Evolutionary conservation across 2,888 invertebrate species (phyloP).

Genomic region (Aquatica leii): DNA sequence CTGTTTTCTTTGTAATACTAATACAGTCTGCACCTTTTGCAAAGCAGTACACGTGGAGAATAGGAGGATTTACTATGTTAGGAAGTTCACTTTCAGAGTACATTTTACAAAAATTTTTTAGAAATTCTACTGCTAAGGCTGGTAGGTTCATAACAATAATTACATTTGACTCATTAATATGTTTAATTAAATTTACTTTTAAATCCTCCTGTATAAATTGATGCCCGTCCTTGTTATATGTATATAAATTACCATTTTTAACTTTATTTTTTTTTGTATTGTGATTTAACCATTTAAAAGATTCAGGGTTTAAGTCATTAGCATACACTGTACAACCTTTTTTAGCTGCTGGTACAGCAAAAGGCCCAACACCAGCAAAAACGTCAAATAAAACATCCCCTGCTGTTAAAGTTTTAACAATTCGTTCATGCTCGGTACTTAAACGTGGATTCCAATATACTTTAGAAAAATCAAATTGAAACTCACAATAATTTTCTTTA

Average conservation of each 20-base stretch:
- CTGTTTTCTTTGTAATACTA: slow-evolving; percentile 66
- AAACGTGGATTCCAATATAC: slow-evolving; percentile 99
- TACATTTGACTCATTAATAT: slow-evolving; percentile 62
- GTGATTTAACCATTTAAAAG: slow-evolving; percentile 83
- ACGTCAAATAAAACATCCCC: slow-evolving; percentile 91
- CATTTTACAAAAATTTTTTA: slow-evolving; percentile 77
- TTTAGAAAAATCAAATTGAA: slow-evolving; percentile 93
- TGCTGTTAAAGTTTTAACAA: slow-evolving; percentile 70
- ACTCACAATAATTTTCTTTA: slow-evolving; percentile 83
- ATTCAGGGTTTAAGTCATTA: slow-evolving; percentile 96
- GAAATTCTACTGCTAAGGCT: slow-evolving; percentile 89
- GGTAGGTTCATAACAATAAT: slow-evolving; percentile 97
- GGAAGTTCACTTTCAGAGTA: slow-evolving; percentile 61
- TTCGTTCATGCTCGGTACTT: slow-evolving; percentile 87
- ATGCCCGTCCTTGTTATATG: slow-evolving; percentile 88
- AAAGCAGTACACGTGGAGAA: slow-evolving; percentile 91
- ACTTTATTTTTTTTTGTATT: slow-evolving; percentile 89
- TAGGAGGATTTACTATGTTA: slow-evolving; percentile 64
- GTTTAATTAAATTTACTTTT: slow-evolving; percentile 67
- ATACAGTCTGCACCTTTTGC: slow-evolving; percentile 70
- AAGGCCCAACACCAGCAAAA: slow-evolving; percentile 98
- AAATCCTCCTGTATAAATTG: slow-evolving; percentile 83
- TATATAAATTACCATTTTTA: slow-evolving; percentile 62
- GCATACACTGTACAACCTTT: slow-evolving; percentile 79
- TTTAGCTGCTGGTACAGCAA: slow-evolving; percentile 88